Base-by-base conservation (phyloP, 2,888 invertebrate genomes). In the Rhagium mordax region DNA sequence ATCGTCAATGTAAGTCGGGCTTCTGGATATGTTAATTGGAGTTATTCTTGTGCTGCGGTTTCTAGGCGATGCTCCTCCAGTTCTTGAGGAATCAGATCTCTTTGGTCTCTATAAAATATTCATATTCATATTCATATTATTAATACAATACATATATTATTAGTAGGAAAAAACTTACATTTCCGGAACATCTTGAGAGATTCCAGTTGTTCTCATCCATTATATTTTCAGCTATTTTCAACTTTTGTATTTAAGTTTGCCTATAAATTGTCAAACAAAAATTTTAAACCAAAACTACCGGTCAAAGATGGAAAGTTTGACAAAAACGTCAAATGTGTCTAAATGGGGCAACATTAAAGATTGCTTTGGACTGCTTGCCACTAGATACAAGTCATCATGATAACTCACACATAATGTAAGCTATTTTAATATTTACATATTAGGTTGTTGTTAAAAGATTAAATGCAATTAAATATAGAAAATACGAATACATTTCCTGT, bases 1-100 rank as follows among this genome's bases (percentile, higher is more conserved):
- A 61, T 80, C 81, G 66, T 82, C 81, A 20, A 82, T 73, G 53
- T 80, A 82, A 0, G 80, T 55, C 1, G 78, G 77, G 49, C 73
- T 75, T 69, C 77, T 75, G 57, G 70, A 57, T 13, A 75, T 71
- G 59, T 71, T 77, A 21, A 70, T 59, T 16, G 75, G 73, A 57
- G 72, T 74, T 16, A 74, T 70, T 65, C 77, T 74, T 3, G 74
- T 60, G 47, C 57, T 33, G n/a, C 77, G 71, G 27, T 61, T 70
- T 60, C 77, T 72, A 10, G 74, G 75, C 2, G 74, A 74, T 48
- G 71, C 71, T 4, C 74, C 64, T 41, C 67, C 62, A 48, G 66
- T 51, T 72, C 75, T 69, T 8, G 74, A 65, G 15, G 74, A 57
- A 57, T 78, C 77, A n/a, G 67, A 61, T 53, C 77, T 71, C 29